Conservation (phyloP, 2,888 invertebrate genomes). For the Cyrtodaria siliqua region DNA sequence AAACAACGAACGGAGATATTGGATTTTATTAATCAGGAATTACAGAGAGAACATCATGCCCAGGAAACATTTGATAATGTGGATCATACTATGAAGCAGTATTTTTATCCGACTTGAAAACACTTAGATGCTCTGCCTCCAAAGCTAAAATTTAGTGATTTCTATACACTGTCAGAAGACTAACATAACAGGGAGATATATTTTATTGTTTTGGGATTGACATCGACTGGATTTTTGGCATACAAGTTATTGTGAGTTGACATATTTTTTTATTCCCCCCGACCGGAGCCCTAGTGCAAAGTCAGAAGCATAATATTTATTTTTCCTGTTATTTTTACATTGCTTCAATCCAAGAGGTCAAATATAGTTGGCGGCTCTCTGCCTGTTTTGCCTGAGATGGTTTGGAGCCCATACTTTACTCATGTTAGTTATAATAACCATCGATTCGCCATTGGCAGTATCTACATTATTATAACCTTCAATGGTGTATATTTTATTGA, state of each 20-base stretch:
- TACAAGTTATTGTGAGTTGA: slow-evolving; percentile 13
- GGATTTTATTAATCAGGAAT: slow-evolving; percentile 50
- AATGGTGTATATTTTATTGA: slow-evolving; percentile 29
- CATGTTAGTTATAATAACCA: slow-evolving; percentile 24
- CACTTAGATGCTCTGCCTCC: slow-evolving; percentile 13
- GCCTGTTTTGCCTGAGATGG: slow-evolving; percentile 21
- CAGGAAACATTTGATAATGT: slow-evolving; percentile 46
- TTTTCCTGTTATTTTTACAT: slow-evolving; percentile 35
- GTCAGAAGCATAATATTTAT: slow-evolving; percentile 29
- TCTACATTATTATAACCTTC: slow-evolving; percentile 16
- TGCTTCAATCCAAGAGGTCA: slow-evolving; percentile 31
- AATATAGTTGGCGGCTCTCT: slow-evolving; percentile 30
- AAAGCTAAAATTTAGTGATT: slow-evolving; percentile 29
- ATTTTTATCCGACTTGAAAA: slow-evolving; percentile 43
- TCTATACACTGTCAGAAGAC: slow-evolving; percentile 28
- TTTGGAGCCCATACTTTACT: slow-evolving; percentile 34
- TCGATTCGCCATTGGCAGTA: slow-evolving; percentile 19
- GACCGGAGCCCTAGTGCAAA: too few relatives aligned
- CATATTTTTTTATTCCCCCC: too few relatives aligned
- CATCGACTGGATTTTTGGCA: slow-evolving; percentile 11
- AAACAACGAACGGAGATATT: slow-evolving; percentile 44
- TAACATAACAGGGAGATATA: slow-evolving; percentile 34
- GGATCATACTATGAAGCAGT: slow-evolving; percentile 46
- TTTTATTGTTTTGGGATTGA: slow-evolving; percentile 37
- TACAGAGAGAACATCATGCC: slow-evolving; percentile 45